phyloP scores from a whole-genome alignment of 2,113 vertebrate genomes.

The Ammodytes dubius region DNA sequence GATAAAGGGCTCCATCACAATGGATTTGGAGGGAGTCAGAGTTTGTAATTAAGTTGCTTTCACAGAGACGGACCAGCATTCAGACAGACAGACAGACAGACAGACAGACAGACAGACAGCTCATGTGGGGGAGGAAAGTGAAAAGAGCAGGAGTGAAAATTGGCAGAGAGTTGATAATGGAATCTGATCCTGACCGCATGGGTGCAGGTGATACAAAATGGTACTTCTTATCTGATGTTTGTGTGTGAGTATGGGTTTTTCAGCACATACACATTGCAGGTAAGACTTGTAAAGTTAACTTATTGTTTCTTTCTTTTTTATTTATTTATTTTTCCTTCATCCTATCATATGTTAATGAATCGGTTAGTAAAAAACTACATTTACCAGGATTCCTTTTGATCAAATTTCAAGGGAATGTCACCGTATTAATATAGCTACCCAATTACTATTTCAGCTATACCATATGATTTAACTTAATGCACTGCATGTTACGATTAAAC shows the following conservation, averaged over 20 bases:
- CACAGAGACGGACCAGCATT: conserved; percentile 16
- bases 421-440: neutral
- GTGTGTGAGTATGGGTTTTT: neutral
- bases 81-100: conserved; percentile 20
- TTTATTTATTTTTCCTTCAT: neutral
- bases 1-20: conserved; percentile 44
- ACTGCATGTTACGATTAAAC: no score
- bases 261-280: neutral
- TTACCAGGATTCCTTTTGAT: neutral
- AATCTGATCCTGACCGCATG: conserved; percentile 7
- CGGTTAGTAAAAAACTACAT: neutral
- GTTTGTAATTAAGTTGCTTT: conserved; percentile 36
- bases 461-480: no score
- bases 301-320: neutral
- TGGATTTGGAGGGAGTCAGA: conserved; percentile 15
- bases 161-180: conserved; percentile 34
- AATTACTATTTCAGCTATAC: neutral
- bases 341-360: no score
- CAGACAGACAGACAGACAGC: conserved; percentile 13
- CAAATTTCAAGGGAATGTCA: neutral
- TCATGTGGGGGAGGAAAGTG: conserved; percentile 33
- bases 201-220: conserved; percentile 28
- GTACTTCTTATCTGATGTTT: conserved; percentile 1
- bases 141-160: conserved; percentile 38
- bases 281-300: neutral